Evolutionary conservation across 2,113 vertebrate species (phyloP), one percentile per base, ranked within the genome.

Genomic region (Paraplagusia blochii): DNA sequence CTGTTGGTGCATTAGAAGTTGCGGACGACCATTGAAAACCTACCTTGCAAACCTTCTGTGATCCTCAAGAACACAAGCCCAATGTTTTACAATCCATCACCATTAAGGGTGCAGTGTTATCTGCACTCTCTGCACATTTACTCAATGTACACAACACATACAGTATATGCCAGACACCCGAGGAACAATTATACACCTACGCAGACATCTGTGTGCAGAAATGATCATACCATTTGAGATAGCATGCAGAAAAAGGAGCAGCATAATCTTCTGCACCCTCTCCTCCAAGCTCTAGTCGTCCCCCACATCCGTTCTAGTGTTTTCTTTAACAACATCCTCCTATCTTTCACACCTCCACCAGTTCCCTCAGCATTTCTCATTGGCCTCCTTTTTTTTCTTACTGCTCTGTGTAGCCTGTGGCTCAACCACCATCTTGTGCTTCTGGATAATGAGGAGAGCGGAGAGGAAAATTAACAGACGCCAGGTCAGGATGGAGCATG

Each of bases 11-110:
- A 82, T 86, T 79, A 80, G 15, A 80, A 77, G 75, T 82, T 72
- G 69, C 63, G 57, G 66, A 22, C 72, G 50, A 73, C 81, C 75
- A 82, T 71, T 76, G 39, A 78, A 47, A 64, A 85, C 86, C 85
- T 85, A 87, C 82, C 86, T 78, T 73, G 67, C 50, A 62, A 58
- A 74, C 69, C 69, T 71, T 70, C 16, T 44, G 63, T 78, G 84
- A 86, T 83, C 83, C 72, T 71, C 85, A 85, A 85, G 84, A 81
- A 84, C 84, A 83, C 64, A 8, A 69, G 76, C 79, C 81, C 85
- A 82, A 86, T 79, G 82, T 86, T 83, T 86, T 62, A 66, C 81
- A 80, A 86, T 86, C 69, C 78, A 84, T 88, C 84, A 85, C n/a
- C n/a, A 29, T 29, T 85, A 69, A 71, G 76, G 69, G 66, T 71